phyloP scores from a whole-genome alignment of 2,113 vertebrate species.

The Mionectes macconnelli region DNA sequence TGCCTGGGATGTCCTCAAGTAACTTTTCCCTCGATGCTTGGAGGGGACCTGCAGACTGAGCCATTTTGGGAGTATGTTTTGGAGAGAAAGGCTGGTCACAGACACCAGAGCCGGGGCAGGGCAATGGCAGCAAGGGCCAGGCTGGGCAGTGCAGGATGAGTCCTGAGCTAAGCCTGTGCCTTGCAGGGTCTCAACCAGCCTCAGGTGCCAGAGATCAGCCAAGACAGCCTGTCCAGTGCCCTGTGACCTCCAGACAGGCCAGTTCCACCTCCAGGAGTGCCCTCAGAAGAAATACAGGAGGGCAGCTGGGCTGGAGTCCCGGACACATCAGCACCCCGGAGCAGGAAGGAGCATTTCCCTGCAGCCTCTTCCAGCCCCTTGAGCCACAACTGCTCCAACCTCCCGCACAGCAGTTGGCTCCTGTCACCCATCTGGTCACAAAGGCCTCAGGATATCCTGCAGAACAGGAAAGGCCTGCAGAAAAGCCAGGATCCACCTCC shows the following conservation, averaged over 20 bases:
- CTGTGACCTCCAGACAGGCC: neutral
- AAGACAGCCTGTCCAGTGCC: neutral
- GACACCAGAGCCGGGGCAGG: fast-evolving
- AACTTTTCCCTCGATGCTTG: neutral
- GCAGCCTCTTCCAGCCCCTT: neutral
- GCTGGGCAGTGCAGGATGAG: neutral
- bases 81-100: neutral
- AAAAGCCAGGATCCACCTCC: neutral
- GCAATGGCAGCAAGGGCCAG: neutral
- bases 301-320: neutral
- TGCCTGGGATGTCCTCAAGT: neutral
- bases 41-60: neutral
- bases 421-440: neutral
- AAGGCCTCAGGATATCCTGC: conserved; percentile 59
- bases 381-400: neutral
- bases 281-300: neutral
- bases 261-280: neutral
- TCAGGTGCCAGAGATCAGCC: neutral
- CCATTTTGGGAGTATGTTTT: neutral
- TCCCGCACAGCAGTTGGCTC: conserved; percentile 17
- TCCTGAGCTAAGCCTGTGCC: neutral
- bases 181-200: neutral
- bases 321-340: fast-evolving
- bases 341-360: neutral
- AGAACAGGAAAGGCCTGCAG: conserved; percentile 50